Base-by-base conservation (phyloP, 2,113 vertebrate genomes). In the Holacanthus passer region DNA sequence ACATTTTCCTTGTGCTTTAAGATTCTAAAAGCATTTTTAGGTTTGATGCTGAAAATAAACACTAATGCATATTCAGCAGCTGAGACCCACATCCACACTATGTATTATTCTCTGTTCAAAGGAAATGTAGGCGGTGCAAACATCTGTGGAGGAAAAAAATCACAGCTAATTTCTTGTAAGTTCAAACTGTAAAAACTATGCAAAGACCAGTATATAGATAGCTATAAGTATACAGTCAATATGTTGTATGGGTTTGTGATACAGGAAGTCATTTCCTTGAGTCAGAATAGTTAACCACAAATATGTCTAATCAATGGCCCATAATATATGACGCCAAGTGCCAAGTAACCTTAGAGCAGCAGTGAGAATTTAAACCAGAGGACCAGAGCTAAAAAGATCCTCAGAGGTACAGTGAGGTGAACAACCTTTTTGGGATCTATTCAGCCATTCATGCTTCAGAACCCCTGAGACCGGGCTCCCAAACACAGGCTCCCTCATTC, bases 401-500 rank as follows among this genome's bases (percentile, higher is more conserved):
- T 27, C 13, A 17, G 35, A 65, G 82, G 84, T 82, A 81, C 50
- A 67, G 29, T 60, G 66, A 79, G 32, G 78, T 47, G 81, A 85
- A 80, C 71, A 60, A 17, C 5, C 70, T 83, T 81, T 78, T 62
- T 65, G 43, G 72, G 76, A 83, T 45, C 39, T 63, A 41, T 89
- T 85, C 67, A 78, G 65, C 70, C 27, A 62, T 81, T 81, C 52
- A 22, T 41, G 43, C 24, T 66, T 86, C 22, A 67, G 68, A 81
- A 70, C 65, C 75, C 10, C 63, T 1, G 66, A 83, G 69, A 52
- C 73, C 7, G 6, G 56, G 64, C 67, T 73, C 63, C 62, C 27
- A 19, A 71, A 82, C 88, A 78, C 73, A 35, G 66, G 27, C 45
- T 59, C 59, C 29, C 53, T 76, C 69, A 35, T 85, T 88, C 69